Percentiles rank a stretch among this genome's conserved stretches.
Evolutionary conservation across 2,113 vertebrate species (phyloP).

Genomic region (Leiothrix lutea): DNA sequence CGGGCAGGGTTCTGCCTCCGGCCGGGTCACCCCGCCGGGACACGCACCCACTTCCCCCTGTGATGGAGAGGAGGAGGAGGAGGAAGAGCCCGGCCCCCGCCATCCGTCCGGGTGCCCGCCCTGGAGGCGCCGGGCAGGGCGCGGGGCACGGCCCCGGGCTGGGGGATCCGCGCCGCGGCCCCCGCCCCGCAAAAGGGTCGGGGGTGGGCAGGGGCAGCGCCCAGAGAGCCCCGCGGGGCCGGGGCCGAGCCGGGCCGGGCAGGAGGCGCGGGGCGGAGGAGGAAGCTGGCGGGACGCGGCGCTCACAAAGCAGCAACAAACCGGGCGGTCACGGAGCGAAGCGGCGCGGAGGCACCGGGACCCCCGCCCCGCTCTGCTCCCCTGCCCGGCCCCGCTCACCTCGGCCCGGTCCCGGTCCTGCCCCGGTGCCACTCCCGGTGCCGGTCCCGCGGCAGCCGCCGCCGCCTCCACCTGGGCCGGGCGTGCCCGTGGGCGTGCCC

Average conservation of each 20-base stretch:
- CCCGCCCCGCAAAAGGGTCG: background rate
- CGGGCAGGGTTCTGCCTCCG: background rate
- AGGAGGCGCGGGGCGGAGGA: no score
- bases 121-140: background rate
- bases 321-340: no score
- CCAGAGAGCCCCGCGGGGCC: no score
- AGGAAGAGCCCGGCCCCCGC: background rate
- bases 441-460: background rate
- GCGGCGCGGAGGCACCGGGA: no score
- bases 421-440: no score
- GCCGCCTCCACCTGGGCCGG: slow-evolving; percentile 7
- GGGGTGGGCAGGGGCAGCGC: no score
- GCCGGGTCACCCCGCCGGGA: background rate
- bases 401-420: no score
- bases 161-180: background rate
- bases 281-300: no score
- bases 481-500: background rate
- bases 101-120: background rate
- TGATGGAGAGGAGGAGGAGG: background rate
- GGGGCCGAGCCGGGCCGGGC: no score
- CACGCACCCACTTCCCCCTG: background rate
- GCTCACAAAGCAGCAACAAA: no score
- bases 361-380: no score
- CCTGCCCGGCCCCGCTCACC: no score
- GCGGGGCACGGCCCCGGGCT: background rate